Conservation (phyloP, 1,140 invertebrate genomes). For the Aphelinus atriplicis region DNA sequence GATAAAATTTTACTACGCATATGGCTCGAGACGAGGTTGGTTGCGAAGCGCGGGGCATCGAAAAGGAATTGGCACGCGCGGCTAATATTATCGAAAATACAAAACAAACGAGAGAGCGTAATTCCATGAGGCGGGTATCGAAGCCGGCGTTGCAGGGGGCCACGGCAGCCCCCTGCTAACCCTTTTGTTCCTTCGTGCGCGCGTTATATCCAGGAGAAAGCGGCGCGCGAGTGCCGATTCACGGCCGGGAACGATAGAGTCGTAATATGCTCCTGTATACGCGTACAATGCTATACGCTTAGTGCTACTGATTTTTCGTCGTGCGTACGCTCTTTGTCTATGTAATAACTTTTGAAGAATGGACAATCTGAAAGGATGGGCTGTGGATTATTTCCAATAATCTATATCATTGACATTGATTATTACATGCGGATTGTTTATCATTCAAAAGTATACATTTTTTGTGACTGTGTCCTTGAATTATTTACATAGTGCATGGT, state of each 20-base stretch:
- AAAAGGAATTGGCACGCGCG: neutral
- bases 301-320: too few relatives aligned
- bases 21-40: conserved; percentile 5
- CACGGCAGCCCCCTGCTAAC: neutral
- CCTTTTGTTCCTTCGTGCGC: neutral
- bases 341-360: too few relatives aligned
- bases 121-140: conserved; percentile 3
- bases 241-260: neutral
- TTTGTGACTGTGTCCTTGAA: too few relatives aligned
- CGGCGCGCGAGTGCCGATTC: neutral
- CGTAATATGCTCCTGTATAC: too few relatives aligned
- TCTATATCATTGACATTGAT: too few relatives aligned
- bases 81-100: conserved; percentile 18
- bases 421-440: too few relatives aligned
- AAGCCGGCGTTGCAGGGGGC: neutral
- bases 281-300: too few relatives aligned
- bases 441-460: too few relatives aligned
- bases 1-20: conserved; percentile 23
- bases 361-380: too few relatives aligned
- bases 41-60: neutral
- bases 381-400: too few relatives aligned
- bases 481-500: too few relatives aligned
- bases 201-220: neutral
- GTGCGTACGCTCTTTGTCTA: too few relatives aligned
- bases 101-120: conserved; percentile 15